phyloP scores from a whole-genome alignment of 2,888 invertebrate genomes.

The Hemicrepidius hirtus region DNA sequence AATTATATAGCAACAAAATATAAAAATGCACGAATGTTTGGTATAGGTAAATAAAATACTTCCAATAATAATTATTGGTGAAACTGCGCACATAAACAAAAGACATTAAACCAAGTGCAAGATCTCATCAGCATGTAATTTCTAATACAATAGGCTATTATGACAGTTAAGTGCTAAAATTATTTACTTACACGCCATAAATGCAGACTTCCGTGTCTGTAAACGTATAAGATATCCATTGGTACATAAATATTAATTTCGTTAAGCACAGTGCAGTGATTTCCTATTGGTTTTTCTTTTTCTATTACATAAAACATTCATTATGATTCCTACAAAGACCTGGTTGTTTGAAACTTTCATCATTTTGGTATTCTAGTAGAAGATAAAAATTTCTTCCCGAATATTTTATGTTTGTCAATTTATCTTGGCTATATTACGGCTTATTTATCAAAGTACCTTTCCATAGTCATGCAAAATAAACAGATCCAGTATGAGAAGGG shows the following conservation, averaged over 20 bases:
- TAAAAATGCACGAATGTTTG: no score
- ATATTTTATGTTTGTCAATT: slow-evolving; percentile 55
- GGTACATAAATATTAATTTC: slow-evolving; percentile 8
- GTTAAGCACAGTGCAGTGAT: neutral
- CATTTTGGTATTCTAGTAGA: neutral
- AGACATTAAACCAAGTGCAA: slow-evolving; percentile 6
- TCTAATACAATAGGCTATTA: slow-evolving; percentile 17
- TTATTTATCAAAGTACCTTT: slow-evolving; percentile 54
- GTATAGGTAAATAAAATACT: neutral
- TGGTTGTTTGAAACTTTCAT: no score
- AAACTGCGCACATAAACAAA: neutral
- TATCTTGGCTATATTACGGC: slow-evolving; percentile 53
- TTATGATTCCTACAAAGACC: no score
- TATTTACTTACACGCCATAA: slow-evolving; percentile 14
- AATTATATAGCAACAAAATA: no score
- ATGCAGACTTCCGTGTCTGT: slow-evolving; percentile 4
- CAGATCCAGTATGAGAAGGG: slow-evolving; percentile 56
- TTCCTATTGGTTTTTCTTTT: no score
- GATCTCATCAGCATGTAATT: slow-evolving; percentile 8
- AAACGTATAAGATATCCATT: slow-evolving; percentile 10
- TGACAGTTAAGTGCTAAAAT: slow-evolving; percentile 12
- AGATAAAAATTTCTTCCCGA: neutral
- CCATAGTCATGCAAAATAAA: slow-evolving; percentile 60
- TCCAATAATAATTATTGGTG: neutral
- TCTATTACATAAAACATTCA: no score